Base-by-base conservation (phyloP, 2,888 invertebrate species). In the Hemistola chrysoprasaria region DNA sequence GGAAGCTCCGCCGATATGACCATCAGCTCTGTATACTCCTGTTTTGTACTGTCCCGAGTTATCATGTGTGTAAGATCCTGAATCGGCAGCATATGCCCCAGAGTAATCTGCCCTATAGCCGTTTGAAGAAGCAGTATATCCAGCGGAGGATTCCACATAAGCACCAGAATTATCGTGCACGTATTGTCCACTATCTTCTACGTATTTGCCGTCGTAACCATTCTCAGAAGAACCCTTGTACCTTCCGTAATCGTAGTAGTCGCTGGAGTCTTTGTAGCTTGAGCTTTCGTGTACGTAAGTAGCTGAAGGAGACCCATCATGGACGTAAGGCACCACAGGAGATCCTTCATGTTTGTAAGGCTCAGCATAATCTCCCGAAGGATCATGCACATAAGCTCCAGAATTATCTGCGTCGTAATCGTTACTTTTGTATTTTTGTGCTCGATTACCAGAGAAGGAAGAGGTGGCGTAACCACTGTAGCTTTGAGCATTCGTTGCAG, bases 361-460 rank as follows among this genome's bases (percentile, higher is more conserved):
- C 39, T 71, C 76, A 1, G 86, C 87, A 23, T 74, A 69, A 41
- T 90, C 89, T 20, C 89, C 89, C 2, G 83, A 63, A 44, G 87
- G 79, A 50, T 90, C 89, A 48, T 90, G 89, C 1, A 85, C 69
- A 51, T 90, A 90, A 1, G 78, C 76, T n/a, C 90, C 90, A 8
- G 86, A 77, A 33, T 76, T 63, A 22, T 82, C 78, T 16, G 64
- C 65, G n/a, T 79, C 67, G 35, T 70, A 68, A 44, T 54, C 63
- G 20, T 47, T 50, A 22, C 55, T 66, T 51, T 77, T 65, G 32
- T 71, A 71, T 11, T 58, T 57, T 30, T 65, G 61, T 6, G 58
- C 57, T 20, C 36, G 16, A 30, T 33, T 50, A 4, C 53, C 51
- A 11, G 51, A 35, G 25, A 48, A 49, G 42, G 48, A 49, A 11